Evolutionary conservation across 2,797 vertebrate genomes (phyloP), one percentile per base, ranked within the genome.

Genomic region (Gastrophryne carolinensis): DNA sequence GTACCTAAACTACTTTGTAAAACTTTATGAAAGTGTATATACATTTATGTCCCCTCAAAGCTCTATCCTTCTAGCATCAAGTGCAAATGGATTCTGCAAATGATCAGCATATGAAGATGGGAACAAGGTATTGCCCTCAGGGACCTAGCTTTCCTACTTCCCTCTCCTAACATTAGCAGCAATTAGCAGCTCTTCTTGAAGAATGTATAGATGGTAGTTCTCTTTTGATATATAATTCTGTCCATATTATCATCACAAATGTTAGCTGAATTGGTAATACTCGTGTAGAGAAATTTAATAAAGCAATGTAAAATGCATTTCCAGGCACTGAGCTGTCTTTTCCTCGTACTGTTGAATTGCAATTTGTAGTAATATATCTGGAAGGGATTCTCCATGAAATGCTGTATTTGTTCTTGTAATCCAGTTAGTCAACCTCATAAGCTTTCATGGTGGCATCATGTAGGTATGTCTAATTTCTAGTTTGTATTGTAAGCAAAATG

Each of bases 211-310:
- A 56, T 41, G 32, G 24, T 37, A 39, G n/a, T 13, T 68, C 32
- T 29, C n/a, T 24, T 68, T 39, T 52, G 50, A 68, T 68, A 32
- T 39, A 41, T 29, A 39, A 68, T 68, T 68, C 24, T 68, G 24
- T 9, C 50, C 10, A 26, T 56, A 67, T 68, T 39, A 56, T 68
- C 15, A 37, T 53, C 35, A 29, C 65, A 68, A 67, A 68, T 68
- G 34, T 54, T 68, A 54, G 23, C 34, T 68, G 13, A 54, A 39
- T 54, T 54, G 21, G 15, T 54, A 26, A 7, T 24, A 35, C 44
- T 15, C 63, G 23, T 52, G 23, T 12, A 67, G 19, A 30, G n/a
- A 47, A 47, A 47, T 47, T 47, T n/a, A 19, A 44, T 39, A 39
- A 39, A 39, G 11, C 37, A 12, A n/a, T 44, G 24, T 10, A 53